Evolutionary conservation across 2,113 vertebrate genomes (phyloP).

Genomic region (Tragelaphus buxtoni): DNA sequence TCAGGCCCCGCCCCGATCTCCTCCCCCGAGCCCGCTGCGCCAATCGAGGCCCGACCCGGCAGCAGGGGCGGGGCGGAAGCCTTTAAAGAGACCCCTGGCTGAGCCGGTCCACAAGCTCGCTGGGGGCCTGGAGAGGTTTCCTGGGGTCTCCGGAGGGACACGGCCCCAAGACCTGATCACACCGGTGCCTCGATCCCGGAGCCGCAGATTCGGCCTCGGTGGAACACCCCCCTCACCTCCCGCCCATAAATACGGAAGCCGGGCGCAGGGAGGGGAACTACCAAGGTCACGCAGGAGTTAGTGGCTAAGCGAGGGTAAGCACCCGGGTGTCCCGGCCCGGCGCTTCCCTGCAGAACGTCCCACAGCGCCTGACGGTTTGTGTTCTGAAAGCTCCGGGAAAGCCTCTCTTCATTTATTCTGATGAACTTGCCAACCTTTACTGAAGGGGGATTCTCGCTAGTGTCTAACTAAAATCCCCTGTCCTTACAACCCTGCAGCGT

Average conservation of each 20-base stretch:
- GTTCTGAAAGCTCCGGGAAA: background rate
- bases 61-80: slow-evolving; percentile 18
- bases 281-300: slow-evolving; percentile 15
- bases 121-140: background rate
- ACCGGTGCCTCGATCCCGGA: background rate
- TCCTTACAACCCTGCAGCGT: background rate
- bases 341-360: background rate
- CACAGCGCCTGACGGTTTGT: background rate
- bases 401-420: background rate
- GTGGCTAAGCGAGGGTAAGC: slow-evolving; percentile 1
- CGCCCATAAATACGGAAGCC: background rate
- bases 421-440: background rate
- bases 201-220: background rate
- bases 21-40: accelerated
- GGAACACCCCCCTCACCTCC: background rate
- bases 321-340: background rate
- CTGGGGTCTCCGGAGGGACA: accelerated
- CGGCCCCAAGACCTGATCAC: background rate
- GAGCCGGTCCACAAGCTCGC: background rate
- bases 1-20: background rate
- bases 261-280: background rate
- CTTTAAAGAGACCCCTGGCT: slow-evolving; percentile 68
- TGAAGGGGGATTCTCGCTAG: background rate
- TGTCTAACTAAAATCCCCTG: background rate
- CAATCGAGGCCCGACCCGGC: slow-evolving; percentile 18